Conservation (phyloP, 2,113 vertebrate genomes). For the Raja brachyura region DNA sequence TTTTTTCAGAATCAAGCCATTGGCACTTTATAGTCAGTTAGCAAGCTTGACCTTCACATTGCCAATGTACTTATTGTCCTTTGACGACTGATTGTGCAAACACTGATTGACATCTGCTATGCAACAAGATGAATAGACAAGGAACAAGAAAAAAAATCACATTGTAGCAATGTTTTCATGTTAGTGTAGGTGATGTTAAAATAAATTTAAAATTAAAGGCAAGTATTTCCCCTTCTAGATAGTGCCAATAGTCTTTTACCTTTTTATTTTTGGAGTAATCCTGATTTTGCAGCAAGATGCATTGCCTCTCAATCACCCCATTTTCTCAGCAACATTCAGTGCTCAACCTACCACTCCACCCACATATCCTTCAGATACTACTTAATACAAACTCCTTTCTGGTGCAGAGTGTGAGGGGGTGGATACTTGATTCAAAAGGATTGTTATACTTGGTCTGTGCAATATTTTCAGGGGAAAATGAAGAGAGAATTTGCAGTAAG, state of each 20-base stretch:
- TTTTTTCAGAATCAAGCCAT: not conserved
- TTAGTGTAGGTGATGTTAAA: not conserved
- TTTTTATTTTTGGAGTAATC: not conserved
- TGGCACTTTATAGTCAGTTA: conserved; percentile 8
- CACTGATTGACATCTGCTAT: not conserved
- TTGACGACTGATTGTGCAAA: not conserved
- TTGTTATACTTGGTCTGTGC: not conserved
- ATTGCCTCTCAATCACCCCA: not conserved
- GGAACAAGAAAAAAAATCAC: not conserved
- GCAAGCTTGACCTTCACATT: not conserved
- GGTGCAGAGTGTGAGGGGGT: not conserved
- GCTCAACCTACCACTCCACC: too few species aligned
- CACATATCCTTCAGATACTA: not conserved
- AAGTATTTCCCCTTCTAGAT: not conserved
- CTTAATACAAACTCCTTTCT: too few species aligned
- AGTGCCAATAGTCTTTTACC: not conserved
- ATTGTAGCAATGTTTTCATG: not conserved
- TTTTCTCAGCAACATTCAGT: too few species aligned
- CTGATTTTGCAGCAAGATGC: not conserved
- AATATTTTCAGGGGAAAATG: not conserved
- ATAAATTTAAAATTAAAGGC: not conserved
- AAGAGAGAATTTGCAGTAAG: not conserved
- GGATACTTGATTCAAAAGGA: not conserved
- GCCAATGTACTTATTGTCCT: not conserved
- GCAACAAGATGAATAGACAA: not conserved